A percentile compares a stretch with the other conserved stretches of the same genome.
Evolutionary conservation across 2,888 invertebrate species (phyloP).

Genomic region (Hyposoter dolosus): DNA sequence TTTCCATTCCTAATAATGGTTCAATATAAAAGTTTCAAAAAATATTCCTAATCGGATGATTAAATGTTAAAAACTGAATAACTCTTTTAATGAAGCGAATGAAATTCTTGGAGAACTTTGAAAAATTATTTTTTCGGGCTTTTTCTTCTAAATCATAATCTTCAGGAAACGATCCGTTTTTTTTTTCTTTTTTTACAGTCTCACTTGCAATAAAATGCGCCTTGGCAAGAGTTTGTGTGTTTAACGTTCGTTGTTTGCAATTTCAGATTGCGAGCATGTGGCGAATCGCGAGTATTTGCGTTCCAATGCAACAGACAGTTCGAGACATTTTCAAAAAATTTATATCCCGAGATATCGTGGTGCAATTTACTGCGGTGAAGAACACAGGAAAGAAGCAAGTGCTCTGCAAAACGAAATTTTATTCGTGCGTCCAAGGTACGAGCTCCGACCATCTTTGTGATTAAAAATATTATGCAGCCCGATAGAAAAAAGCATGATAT

Average conservation of each 20-base stretch:
- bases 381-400: slow-evolving; percentile 14
- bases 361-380: slow-evolving; percentile 19
- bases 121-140: no score
- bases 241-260: background rate
- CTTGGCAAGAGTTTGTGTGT: background rate
- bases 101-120: no score
- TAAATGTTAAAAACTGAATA: no score
- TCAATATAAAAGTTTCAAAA: no score
- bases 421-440: slow-evolving; percentile 26
- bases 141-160: no score
- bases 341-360: background rate
- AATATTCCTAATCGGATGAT: no score
- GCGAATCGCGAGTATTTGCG: background rate
- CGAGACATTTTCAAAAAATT: slow-evolving; percentile 17
- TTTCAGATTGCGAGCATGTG: slow-evolving; percentile 27
- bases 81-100: no score
- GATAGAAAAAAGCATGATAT: background rate
- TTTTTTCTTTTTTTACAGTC: no score
- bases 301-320: background rate
- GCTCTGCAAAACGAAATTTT: slow-evolving; percentile 23
- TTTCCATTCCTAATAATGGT: no score
- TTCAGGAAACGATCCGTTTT: no score
- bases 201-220: no score
- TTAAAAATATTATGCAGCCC: background rate
- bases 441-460: background rate